Conservation (phyloP, 23 tunicate species). For the Oikopleura vanhoeffeni region DNA sequence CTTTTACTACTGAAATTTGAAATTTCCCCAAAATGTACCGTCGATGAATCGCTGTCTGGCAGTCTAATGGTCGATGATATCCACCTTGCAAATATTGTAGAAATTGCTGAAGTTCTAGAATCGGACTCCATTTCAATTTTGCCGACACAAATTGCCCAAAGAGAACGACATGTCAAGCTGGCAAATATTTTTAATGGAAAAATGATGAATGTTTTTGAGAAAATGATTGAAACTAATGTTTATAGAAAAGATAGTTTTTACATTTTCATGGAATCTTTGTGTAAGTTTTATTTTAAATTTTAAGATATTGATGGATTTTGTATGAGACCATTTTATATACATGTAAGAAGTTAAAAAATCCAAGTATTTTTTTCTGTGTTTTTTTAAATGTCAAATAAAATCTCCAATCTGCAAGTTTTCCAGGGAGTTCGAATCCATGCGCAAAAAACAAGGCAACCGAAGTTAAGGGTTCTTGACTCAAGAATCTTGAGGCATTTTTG, state of each 20-base stretch:
- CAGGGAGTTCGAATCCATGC: too few species aligned
- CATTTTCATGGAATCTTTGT: background rate
- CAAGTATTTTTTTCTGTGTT: too few species aligned
- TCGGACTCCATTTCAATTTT: background rate
- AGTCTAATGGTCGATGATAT: background rate
- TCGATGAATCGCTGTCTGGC: background rate
- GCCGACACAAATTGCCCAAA: background rate
- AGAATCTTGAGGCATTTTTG: too few species aligned
- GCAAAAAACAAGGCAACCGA: too few species aligned
- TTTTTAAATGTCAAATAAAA: too few species aligned
- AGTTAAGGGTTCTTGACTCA: too few species aligned
- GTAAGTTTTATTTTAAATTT: background rate
- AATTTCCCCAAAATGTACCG: too few species aligned
- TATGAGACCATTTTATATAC: too few species aligned
- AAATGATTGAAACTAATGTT: background rate
- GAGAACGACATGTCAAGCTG: background rate
- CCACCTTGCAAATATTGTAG: background rate
- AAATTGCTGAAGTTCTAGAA: background rate
- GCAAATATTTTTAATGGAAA: background rate
- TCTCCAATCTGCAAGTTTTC: too few species aligned
- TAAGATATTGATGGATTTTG: background rate
- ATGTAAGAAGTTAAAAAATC: too few species aligned
- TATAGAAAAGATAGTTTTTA: background rate
- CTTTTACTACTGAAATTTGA: too few species aligned
- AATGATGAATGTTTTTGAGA: background rate